Evolutionary conservation across 2,797 vertebrate species (phyloP).

Genomic region (Antennarius maculatus): DNA sequence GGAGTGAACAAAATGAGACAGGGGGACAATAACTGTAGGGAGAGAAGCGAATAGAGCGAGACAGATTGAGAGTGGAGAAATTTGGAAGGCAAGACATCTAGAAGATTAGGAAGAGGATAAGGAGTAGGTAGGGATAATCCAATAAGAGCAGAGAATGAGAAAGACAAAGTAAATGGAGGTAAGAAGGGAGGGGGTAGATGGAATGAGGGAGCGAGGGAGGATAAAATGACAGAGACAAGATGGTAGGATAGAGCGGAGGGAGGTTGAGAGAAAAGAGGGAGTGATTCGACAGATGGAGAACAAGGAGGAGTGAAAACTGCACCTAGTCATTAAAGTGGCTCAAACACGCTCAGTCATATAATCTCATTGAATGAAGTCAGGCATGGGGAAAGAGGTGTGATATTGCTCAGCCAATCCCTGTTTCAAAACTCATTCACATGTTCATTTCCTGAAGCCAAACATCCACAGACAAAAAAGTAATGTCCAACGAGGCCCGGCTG

Average conservation of each 20-base stretch:
- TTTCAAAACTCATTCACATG: slow-evolving; percentile 24
- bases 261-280: slow-evolving; percentile 1
- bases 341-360: slow-evolving; percentile 46
- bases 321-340: slow-evolving; percentile 19
- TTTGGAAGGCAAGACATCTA: slow-evolving; percentile 33
- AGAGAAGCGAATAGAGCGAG: slow-evolving; percentile 19
- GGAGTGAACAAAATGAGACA: slow-evolving; percentile 19
- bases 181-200: slow-evolving; percentile 5
- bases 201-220: slow-evolving; percentile 1
- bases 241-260: background rate
- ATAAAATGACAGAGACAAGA: slow-evolving; percentile 32
- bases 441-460: slow-evolving; percentile 19
- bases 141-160: slow-evolving; percentile 46
- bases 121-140: slow-evolving; percentile 13
- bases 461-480: background rate
- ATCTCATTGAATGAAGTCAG: slow-evolving; percentile 48
- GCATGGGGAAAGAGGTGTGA: slow-evolving; percentile 34
- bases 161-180: slow-evolving; percentile 26
- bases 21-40: slow-evolving; percentile 26
- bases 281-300: slow-evolving; percentile 1
- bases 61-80: slow-evolving; percentile 27
- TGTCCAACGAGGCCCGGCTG: slow-evolving; percentile 26
- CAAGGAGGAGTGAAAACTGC: slow-evolving; percentile 11
- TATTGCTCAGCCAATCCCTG: slow-evolving; percentile 10
- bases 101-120: slow-evolving; percentile 18